Evolutionary conservation across 2,113 vertebrate genomes (phyloP).

Genomic region (Galemys pyrenaicus): DNA sequence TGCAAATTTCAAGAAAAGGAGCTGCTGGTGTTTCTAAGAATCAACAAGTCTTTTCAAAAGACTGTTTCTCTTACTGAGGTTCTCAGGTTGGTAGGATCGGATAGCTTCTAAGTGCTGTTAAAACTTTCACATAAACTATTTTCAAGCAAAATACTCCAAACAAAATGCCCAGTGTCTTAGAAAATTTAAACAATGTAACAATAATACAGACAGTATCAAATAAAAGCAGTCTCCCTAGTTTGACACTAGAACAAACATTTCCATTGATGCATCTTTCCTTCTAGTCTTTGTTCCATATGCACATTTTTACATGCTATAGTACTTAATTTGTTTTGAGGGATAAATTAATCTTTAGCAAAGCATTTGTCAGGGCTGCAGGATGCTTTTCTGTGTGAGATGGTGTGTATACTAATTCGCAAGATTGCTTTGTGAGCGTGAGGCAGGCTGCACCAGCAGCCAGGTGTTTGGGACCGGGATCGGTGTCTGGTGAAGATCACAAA

Average conservation of each 20-base stretch:
- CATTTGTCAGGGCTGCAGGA: slow-evolving; percentile 13
- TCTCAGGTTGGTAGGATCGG: slow-evolving; percentile 33
- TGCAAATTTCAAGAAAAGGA: neutral
- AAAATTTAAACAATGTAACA: slow-evolving; percentile 30
- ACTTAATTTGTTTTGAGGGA: slow-evolving; percentile 48
- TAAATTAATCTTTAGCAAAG: neutral
- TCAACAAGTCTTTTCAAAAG: slow-evolving; percentile 71
- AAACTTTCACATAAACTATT: neutral
- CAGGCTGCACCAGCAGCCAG: neutral
- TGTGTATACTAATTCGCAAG: neutral
- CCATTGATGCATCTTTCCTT: neutral
- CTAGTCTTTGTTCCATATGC: neutral
- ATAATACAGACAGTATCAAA: neutral
- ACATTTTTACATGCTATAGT: neutral
- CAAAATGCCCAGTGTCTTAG: slow-evolving; percentile 29
- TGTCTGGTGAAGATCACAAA: neutral
- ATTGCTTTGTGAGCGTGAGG: neutral
- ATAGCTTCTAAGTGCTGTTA: neutral
- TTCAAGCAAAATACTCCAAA: neutral
- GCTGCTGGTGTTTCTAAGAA: neutral
- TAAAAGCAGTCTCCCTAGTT: neutral
- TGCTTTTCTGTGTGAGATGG: neutral
- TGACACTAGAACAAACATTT: neutral
- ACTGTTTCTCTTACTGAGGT: slow-evolving; percentile 34
- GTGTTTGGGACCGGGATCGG: slow-evolving; percentile 12